Conservation (phyloP, 2,797 vertebrate species). For the Chloroceryle amazona region DNA sequence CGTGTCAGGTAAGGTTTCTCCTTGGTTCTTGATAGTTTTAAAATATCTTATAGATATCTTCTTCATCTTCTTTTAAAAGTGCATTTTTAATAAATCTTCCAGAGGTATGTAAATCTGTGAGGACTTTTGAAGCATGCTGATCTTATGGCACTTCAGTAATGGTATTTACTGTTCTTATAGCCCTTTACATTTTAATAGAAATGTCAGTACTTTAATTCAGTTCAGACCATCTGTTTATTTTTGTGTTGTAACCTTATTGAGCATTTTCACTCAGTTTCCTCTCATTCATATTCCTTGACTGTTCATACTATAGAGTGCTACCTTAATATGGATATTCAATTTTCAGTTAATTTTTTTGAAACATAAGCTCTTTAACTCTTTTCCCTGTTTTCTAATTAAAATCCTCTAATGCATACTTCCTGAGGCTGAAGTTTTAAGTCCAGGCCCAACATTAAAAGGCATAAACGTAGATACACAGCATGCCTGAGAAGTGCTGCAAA, state of each 20-base stretch:
- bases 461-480: background rate
- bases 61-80: background rate
- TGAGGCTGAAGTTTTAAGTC: background rate
- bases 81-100: conserved; percentile 8
- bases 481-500: background rate
- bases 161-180: background rate
- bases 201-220: conserved; percentile 9
- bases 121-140: background rate
- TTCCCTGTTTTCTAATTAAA: conserved; percentile 7
- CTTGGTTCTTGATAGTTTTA: conserved; percentile 2
- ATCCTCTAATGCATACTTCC: background rate
- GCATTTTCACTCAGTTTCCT: background rate
- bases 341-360: background rate
- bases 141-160: background rate
- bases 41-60: background rate
- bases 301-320: background rate
- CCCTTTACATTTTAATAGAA: conserved; percentile 30
- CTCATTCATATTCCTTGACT: conserved; percentile 29
- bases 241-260: conserved; percentile 1
- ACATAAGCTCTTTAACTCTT: background rate
- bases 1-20: background rate
- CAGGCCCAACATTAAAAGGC: background rate
- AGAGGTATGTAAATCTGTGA: background rate
- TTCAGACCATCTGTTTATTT: conserved; percentile 10
- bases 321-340: background rate